phyloP scores from a whole-genome alignment of 2,888 invertebrate genomes.

The Platynereis dumerilii region DNA sequence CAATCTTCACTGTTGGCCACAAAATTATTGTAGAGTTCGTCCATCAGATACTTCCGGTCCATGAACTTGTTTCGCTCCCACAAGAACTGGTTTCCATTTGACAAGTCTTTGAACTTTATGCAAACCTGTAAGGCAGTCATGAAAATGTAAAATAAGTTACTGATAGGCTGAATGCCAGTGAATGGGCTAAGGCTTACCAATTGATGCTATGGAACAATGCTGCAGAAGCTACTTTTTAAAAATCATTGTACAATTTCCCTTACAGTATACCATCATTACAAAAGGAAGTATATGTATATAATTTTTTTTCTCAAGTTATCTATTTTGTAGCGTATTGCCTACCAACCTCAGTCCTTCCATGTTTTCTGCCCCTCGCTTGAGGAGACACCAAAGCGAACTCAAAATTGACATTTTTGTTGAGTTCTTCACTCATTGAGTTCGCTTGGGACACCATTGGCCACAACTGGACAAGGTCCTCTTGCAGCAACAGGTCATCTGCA shows the following conservation, averaged over 20 bases:
- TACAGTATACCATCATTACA: no score
- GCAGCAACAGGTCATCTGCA: slow-evolving; percentile 57
- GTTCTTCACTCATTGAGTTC: slow-evolving; percentile 58
- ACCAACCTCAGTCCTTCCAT: slow-evolving; percentile 54
- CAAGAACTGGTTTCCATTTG: slow-evolving; percentile 50
- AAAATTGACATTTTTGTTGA: slow-evolving; percentile 57
- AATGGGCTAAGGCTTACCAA: no score
- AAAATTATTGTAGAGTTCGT: slow-evolving; percentile 61
- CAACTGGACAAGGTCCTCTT: slow-evolving; percentile 56
- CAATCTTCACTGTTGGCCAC: slow-evolving; percentile 42
- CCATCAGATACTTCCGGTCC: slow-evolving; percentile 60
- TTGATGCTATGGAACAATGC: no score
- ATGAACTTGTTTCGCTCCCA: slow-evolving; percentile 58
- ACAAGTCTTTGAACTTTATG: slow-evolving; percentile 53
- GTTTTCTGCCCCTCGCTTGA: slow-evolving; percentile 49
- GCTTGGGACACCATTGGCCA: slow-evolving; percentile 59
- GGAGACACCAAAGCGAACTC: slow-evolving; percentile 56
- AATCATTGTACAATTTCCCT: no score
- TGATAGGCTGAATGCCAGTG: no score
- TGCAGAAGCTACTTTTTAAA: no score
- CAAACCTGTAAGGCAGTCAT: slow-evolving; percentile 31
- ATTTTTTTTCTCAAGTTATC: no score
- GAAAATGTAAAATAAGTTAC: no score
- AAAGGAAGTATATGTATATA: no score
- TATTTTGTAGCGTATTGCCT: no score